These are phyloP conservation scores for Lonchura striata DNA, from an alignment of 2,113 vertebrate species.

Conservation along the genomic window DNA sequence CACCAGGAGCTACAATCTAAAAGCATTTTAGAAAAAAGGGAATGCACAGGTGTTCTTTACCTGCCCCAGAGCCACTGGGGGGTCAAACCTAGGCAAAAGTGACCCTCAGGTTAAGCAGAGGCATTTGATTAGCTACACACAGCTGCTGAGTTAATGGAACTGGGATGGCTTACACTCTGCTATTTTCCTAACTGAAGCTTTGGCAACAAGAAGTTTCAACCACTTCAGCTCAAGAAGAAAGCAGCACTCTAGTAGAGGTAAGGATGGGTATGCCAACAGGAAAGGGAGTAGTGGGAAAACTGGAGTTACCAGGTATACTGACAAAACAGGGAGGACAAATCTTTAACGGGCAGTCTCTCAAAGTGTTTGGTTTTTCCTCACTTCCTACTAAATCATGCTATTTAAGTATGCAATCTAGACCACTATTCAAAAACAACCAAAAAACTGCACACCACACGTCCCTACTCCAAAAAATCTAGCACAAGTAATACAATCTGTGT, in stretches of 20 bases:
- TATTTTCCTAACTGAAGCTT: background rate
- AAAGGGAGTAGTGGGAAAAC: background rate
- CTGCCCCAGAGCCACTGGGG: rapidly evolving
- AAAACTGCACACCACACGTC: background rate
- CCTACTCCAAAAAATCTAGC: background rate
- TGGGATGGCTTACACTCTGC: background rate
- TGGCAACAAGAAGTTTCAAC: background rate
- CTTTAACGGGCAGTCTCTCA: background rate
- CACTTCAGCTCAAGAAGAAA: background rate
- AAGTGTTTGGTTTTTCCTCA: background rate
- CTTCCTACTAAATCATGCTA: background rate
- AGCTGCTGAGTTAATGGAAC: background rate
- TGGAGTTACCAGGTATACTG: background rate
- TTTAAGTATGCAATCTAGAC: background rate
- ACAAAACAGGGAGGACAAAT: background rate
- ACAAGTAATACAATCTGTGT: background rate
- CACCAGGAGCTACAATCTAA: background rate
- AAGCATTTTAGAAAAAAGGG: background rate
- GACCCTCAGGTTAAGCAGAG: background rate
- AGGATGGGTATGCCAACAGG: background rate
- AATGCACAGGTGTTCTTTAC: background rate
- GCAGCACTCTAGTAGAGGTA: background rate
- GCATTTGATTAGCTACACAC: background rate
- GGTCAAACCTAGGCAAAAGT: background rate
- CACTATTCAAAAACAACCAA: background rate